These are phyloP conservation scores for Lepisosteus oculatus DNA, from an alignment of 2,113 vertebrate genomes.

Conservation along the genomic window DNA sequence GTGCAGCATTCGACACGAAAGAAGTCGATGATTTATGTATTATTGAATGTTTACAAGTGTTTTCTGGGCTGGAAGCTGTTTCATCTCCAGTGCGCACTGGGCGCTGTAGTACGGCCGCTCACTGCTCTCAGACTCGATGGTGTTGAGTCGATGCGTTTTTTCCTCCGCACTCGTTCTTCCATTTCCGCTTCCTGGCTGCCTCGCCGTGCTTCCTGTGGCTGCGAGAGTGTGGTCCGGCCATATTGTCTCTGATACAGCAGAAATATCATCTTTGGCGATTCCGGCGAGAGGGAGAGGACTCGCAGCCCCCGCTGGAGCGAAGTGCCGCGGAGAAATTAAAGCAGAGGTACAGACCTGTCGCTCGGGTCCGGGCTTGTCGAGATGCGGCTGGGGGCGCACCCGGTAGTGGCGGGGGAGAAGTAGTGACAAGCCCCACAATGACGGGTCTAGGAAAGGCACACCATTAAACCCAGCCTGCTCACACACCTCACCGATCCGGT, in stretches of 20 bases:
- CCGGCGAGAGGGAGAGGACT: not conserved
- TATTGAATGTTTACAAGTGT: too few species aligned
- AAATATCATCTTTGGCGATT: not conserved
- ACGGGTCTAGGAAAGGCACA: not conserved
- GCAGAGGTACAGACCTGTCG: not conserved
- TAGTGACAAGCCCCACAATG: not conserved
- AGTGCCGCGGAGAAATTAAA: not conserved
- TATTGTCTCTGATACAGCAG: conserved; percentile 8
- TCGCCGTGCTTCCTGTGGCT: not conserved
- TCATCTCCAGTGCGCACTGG: too few species aligned
- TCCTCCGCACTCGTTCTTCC: not conserved
- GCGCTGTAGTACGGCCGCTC: too few species aligned
- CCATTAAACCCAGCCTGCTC: not conserved
- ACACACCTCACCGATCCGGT: not conserved
- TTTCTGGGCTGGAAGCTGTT: too few species aligned
- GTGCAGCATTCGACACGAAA: not conserved
- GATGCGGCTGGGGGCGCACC: not conserved
- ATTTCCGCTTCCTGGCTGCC: conserved; percentile 6
- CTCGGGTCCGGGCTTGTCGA: not conserved
- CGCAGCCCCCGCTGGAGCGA: not conserved
- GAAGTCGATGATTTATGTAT: too few species aligned
- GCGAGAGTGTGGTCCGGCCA: conserved; percentile 1
- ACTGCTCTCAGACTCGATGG: not conserved
- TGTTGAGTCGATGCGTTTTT: not conserved
- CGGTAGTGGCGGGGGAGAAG: not conserved